Evolutionary conservation across 2,888 invertebrate species (phyloP).

Genomic region (Habroteleia sp.): DNA sequence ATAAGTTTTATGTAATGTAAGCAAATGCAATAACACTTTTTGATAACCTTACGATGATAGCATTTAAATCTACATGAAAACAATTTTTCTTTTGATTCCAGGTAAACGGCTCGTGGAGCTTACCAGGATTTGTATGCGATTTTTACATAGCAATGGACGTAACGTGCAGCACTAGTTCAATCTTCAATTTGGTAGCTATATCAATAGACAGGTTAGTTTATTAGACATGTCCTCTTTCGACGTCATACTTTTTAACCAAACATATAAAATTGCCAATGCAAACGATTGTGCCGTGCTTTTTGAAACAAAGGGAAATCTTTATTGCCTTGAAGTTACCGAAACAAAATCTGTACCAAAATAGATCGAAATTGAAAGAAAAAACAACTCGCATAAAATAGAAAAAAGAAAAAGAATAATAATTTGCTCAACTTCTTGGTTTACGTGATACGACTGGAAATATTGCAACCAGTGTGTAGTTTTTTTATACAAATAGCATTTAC

Average conservation of each 20-base stretch:
- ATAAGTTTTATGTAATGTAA: too few species aligned
- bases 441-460: conserved; percentile 67
- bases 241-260: conserved; percentile 28
- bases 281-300: conserved; percentile 48
- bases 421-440: conserved; percentile 68
- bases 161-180: conserved; percentile 97
- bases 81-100: conserved; percentile 81
- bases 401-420: conserved; percentile 60
- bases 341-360: conserved; percentile 41
- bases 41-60: neutral
- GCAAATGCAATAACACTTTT: too few species aligned
- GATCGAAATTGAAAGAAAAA: conserved; percentile 4
- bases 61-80: conserved; percentile 19
- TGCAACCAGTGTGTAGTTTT: conserved; percentile 45
- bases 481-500: conserved; percentile 63
- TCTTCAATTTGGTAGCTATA: conserved; percentile 98
- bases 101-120: conserved; percentile 94
- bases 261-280: conserved; percentile 42
- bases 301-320: conserved; percentile 40
- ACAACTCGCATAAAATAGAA: conserved; percentile 16
- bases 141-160: conserved; percentile 99
- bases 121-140: conserved; percentile 96
- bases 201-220: conserved; percentile 95
- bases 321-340: conserved; percentile 20
- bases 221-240: conserved; percentile 20